Conservation (phyloP, 2,113 vertebrate genomes). For the Rhinichthys klamathensis region DNA sequence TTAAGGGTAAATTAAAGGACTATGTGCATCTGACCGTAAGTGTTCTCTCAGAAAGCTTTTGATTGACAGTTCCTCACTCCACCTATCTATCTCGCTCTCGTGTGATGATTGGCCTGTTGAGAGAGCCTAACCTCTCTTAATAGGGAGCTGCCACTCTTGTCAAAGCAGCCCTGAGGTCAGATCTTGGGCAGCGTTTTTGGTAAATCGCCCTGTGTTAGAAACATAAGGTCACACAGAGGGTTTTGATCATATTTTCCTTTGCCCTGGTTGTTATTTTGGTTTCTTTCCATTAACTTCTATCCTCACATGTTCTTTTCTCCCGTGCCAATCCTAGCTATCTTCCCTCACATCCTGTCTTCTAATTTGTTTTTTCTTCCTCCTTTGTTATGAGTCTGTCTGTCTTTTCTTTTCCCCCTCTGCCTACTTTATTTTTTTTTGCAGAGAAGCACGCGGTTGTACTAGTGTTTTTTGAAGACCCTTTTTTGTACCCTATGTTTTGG, state of each 20-base stretch:
- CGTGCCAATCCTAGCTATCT: conserved; percentile 19
- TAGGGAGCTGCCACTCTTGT: conserved; percentile 19
- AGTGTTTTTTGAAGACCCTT: conserved; percentile 11
- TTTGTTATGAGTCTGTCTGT: conserved; percentile 4
- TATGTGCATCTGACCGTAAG: background rate
- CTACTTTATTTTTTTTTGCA: background rate
- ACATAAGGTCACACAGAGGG: background rate
- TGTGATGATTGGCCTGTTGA: conserved; percentile 35
- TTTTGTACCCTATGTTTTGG: conserved; percentile 47
- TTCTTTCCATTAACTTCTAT: conserved; percentile 43
- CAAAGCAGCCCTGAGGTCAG: conserved; percentile 35
- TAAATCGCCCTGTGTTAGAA: background rate
- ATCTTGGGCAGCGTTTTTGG: background rate
- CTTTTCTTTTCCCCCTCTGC: conserved; percentile 16
- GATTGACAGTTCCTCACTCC: conserved; percentile 14
- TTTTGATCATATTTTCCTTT: conserved; percentile 44
- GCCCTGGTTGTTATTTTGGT: conserved; percentile 33
- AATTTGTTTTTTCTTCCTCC: background rate
- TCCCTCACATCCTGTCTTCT: conserved; percentile 37
- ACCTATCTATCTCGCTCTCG: background rate
- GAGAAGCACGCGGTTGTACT: background rate
- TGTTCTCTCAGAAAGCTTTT: background rate
- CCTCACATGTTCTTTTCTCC: conserved; percentile 15
- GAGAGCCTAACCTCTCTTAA: conserved; percentile 20
- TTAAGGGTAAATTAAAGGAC: background rate